Base-by-base conservation (phyloP, 2,797 vertebrate species). In the Mormyrops boulengeri region DNA sequence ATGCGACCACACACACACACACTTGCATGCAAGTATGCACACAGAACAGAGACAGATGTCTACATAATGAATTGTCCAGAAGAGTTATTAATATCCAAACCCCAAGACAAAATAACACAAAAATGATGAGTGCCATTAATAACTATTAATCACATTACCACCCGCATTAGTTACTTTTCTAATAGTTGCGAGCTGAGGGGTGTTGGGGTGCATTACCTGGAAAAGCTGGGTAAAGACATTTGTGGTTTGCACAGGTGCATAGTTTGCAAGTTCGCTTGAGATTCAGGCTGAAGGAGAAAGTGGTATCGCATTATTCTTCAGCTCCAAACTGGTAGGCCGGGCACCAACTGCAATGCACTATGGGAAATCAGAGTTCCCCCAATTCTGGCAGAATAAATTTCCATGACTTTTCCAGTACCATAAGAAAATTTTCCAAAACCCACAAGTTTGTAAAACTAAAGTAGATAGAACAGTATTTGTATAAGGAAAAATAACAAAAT, bases 51-150 rank as follows among this genome's bases (percentile, higher is more conserved):
- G 87, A 50, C 5, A 90, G 52, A 52, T 38, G 90, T 88, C 62
- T 53, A 88, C 34, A 41, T 50, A 53, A 90, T 89, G 88, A 82
- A 89, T 90, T 60, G 66, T 88, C 87, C 89, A 41, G 89, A 89
- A 89, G 30, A 90, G 86, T 89, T 85, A 92, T 92, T 89, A 92
- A 89, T 90, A 89, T 92, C 91, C 41, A 57, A 91, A 90, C 91
- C 60, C 52, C 84, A 92, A 91, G 89, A 19, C 92, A 92, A 90
- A 90, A 91, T 91, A 91, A 91, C 90, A 91, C 89, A 88, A 91
- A 87, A 93, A 92, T 91, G 89, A 26, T 84, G 84, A 92, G 87
- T 91, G 89, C 92, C 80, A 92, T 92, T 91, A 92, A 94, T 94
- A 92, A 91, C 90, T 92, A 92, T 93, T 93, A 73, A 86, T 84